These are phyloP conservation scores for Parus major DNA, from an alignment of 2,113 vertebrate genomes.

Conservation along the genomic window DNA sequence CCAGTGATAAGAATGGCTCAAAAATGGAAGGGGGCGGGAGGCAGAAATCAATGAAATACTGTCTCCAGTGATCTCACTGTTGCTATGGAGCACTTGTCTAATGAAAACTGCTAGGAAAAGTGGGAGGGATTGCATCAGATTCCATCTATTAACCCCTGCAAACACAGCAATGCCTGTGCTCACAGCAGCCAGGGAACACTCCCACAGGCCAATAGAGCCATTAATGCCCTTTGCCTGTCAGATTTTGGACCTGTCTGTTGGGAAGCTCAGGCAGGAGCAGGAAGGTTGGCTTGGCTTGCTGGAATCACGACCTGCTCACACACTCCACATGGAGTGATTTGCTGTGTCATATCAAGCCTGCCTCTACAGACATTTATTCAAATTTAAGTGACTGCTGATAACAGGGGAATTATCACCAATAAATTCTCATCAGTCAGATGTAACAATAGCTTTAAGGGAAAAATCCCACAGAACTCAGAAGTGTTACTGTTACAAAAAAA, in stretches of 20 bases:
- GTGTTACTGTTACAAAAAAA: background rate
- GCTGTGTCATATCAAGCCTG: slow-evolving; percentile 52
- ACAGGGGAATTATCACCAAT: slow-evolving; percentile 22
- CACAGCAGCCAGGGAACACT: slow-evolving; percentile 14
- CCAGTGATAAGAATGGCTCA: slow-evolving; percentile 75
- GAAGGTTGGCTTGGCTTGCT: background rate
- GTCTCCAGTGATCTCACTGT: slow-evolving; percentile 83
- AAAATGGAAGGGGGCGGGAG: slow-evolving; percentile 68
- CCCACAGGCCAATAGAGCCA: background rate
- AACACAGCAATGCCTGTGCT: slow-evolving; percentile 11
- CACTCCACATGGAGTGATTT: background rate
- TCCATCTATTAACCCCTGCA: slow-evolving; percentile 75
- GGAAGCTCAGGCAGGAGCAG: background rate
- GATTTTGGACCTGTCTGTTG: background rate
- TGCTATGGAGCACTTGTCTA: slow-evolving; percentile 82
- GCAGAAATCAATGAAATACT: slow-evolving; percentile 79
- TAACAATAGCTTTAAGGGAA: background rate
- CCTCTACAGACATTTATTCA: background rate
- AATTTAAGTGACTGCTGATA: background rate
- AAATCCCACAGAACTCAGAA: background rate
- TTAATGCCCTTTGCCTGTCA: background rate
- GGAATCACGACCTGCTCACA: background rate
- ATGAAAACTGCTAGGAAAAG: slow-evolving; percentile 74
- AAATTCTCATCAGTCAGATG: background rate
- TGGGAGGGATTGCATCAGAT: slow-evolving; percentile 82